Evolutionary conservation across 2,797 vertebrate genomes (phyloP).

Genomic region (Muscicapa comitata): DNA sequence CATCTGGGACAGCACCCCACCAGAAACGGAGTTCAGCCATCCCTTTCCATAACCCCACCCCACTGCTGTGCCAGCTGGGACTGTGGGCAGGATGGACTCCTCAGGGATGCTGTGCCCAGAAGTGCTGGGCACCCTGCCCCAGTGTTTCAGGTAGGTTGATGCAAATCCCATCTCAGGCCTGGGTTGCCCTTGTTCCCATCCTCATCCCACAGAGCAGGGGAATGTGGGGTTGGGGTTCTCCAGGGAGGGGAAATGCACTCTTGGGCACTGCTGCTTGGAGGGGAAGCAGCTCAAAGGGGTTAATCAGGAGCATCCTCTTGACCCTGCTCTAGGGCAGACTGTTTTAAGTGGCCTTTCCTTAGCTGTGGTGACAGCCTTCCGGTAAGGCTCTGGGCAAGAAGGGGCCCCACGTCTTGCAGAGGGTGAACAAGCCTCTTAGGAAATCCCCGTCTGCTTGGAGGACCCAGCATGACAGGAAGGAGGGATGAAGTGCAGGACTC

Average conservation of each 20-base stretch:
- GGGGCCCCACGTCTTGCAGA: not conserved
- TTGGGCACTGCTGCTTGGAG: not conserved
- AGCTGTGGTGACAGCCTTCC: not conserved
- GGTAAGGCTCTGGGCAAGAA: not conserved
- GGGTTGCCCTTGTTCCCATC: not conserved
- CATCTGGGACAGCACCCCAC: not conserved
- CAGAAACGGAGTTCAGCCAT: fast-evolving
- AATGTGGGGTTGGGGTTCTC: not conserved
- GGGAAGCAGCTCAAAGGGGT: not conserved
- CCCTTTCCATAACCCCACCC: not conserved
- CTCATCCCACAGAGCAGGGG: not conserved
- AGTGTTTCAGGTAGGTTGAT: not conserved
- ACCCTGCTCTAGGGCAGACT: not conserved
- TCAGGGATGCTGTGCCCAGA: not conserved
- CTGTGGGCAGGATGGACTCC: not conserved
- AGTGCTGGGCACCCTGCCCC: not conserved
- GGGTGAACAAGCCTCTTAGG: not conserved
- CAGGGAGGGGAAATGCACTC: not conserved
- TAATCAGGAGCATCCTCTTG: not conserved
- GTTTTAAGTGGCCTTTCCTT: constrained; percentile 41
- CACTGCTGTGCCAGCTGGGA: fast-evolving
- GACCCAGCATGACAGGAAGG: not conserved
- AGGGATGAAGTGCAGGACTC: not conserved
- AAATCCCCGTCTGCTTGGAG: not conserved
- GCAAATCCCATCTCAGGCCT: not conserved